Conservation (phyloP, 2,888 invertebrate genomes). For the Meghimatium bilineatum region DNA sequence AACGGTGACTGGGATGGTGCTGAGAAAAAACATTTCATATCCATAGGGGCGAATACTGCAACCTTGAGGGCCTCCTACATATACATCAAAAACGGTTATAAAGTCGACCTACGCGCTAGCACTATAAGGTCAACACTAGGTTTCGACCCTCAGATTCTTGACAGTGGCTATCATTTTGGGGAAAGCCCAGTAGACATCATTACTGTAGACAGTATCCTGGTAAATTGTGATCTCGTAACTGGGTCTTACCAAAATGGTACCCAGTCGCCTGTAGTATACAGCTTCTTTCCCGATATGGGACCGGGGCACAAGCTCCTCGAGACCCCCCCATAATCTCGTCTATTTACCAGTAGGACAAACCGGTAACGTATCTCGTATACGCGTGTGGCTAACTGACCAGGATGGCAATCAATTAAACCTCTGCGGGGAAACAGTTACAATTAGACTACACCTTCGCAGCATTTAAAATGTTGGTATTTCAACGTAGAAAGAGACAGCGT, state of each 20-base stretch:
- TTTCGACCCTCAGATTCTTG: background rate
- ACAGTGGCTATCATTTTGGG: background rate
- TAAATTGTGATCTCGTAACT: constrained; percentile 42
- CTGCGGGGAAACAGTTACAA: constrained; percentile 45
- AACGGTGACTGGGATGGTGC: no score
- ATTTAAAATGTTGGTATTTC: background rate
- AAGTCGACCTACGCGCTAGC: background rate
- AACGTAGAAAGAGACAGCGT: no score
- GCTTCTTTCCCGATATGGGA: constrained; percentile 49
- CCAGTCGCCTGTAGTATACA: constrained; percentile 37
- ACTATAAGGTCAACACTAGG: background rate
- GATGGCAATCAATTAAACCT: constrained; percentile 34
- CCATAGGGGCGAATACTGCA: background rate
- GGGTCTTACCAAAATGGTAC: constrained; percentile 41
- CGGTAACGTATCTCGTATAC: constrained; percentile 18
- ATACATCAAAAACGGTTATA: background rate
- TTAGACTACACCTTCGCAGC: constrained; percentile 48
- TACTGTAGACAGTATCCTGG: constrained; percentile 34
- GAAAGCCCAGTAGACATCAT: constrained; percentile 47
- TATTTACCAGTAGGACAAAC: constrained; percentile 44
- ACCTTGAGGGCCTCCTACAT: background rate
- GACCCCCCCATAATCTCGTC: no score
- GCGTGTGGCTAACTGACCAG: constrained; percentile 44
- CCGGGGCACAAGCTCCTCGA: constrained; percentile 51
- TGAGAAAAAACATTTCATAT: background rate